Evolutionary conservation across 2,888 invertebrate genomes (phyloP).

Genomic region (Gymnocheta viridis): DNA sequence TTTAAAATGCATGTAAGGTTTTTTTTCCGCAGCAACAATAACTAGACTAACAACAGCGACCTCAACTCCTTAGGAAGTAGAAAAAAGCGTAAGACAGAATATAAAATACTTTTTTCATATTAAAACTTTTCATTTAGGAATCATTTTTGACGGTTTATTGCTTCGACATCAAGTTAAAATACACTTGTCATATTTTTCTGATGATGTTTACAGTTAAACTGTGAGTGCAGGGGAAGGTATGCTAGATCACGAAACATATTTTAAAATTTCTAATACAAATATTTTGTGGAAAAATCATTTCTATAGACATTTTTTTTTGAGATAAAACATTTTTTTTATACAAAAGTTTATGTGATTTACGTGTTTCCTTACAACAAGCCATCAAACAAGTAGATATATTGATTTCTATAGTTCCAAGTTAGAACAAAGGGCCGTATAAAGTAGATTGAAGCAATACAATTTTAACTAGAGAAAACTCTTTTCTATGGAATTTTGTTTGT

Average conservation of each 20-base stretch:
- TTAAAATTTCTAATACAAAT: not conserved
- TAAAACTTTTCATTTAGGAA: slow-evolving; percentile 27
- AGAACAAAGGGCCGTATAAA: too few species aligned
- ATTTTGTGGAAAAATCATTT: not conserved
- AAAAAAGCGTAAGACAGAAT: not conserved
- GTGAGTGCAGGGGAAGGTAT: slow-evolving; percentile 7
- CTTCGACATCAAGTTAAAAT: slow-evolving; percentile 41
- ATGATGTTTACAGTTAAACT: slow-evolving; percentile 40
- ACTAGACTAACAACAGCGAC: not conserved
- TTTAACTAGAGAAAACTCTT: too few species aligned
- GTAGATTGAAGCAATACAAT: too few species aligned
- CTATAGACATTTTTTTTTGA: too few species aligned
- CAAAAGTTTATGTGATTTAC: too few species aligned
- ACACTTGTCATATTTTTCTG: slow-evolving; percentile 45
- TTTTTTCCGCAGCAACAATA: slow-evolving; percentile 8
- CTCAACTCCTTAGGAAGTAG: slow-evolving; percentile 4
- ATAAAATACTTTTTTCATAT: slow-evolving; percentile 7
- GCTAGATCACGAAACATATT: not conserved
- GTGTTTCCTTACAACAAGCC: too few species aligned
- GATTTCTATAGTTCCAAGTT: too few species aligned
- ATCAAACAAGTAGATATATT: too few species aligned
- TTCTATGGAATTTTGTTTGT: too few species aligned
- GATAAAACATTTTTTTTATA: too few species aligned
- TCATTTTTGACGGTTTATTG: slow-evolving; percentile 10
- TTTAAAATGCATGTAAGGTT: slow-evolving; percentile 6